phyloP scores from a whole-genome alignment of 2,113 vertebrate species.

The Notiomystis cincta region DNA sequence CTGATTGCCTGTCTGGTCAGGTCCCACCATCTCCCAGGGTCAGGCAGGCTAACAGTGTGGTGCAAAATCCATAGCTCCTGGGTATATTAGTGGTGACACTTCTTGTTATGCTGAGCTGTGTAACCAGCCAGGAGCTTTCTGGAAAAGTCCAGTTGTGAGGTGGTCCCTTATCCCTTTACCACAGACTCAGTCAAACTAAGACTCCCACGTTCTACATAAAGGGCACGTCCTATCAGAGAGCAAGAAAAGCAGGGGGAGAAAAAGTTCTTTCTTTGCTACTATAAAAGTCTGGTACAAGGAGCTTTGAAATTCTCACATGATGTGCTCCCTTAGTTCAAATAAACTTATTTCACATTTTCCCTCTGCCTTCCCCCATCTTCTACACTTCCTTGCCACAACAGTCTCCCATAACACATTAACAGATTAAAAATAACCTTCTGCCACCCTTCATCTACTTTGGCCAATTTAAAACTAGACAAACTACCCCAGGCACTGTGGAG shows the following conservation, averaged over 20 bases:
- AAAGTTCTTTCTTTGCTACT: background rate
- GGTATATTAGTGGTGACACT: background rate
- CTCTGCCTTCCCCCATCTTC: background rate
- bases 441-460: background rate
- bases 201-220: fast-evolving
- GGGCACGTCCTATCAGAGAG: background rate
- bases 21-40: background rate
- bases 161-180: background rate
- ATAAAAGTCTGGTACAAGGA: background rate
- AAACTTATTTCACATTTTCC: background rate
- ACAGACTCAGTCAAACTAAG: background rate
- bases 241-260: fast-evolving
- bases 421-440: conserved; percentile 44
- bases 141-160: background rate
- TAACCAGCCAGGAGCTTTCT: background rate
- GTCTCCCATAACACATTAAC: background rate
- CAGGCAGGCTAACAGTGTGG: background rate
- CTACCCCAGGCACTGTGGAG: background rate
- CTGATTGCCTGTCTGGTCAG: background rate
- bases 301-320: background rate
- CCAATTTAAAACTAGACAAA: conserved; percentile 14
- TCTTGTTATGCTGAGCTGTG: background rate
- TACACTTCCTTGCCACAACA: background rate
- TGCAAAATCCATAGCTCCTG: background rate
- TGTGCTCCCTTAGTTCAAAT: background rate